Conservation (phyloP, 1,140 invertebrate genomes). For the Neodiprion virginianus region DNA sequence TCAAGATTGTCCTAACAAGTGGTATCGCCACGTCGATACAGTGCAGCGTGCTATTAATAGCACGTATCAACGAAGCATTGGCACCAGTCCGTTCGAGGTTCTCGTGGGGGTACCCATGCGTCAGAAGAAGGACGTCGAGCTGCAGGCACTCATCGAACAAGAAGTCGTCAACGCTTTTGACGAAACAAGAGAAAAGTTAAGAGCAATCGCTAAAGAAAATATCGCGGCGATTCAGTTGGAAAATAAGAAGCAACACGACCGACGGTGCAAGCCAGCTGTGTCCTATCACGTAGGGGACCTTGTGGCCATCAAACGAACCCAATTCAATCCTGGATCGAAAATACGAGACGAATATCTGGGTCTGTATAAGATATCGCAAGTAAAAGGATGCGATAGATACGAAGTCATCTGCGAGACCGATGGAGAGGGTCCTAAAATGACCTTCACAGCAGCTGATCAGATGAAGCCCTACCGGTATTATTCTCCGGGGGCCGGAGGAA, state of each 20-base stretch:
- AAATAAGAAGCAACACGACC: too few species aligned
- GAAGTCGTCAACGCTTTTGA: too few species aligned
- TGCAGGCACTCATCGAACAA: too few species aligned
- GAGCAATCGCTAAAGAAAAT: too few species aligned
- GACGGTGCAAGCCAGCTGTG: too few species aligned
- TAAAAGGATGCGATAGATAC: conserved; percentile 34
- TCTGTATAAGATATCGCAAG: conserved; percentile 41
- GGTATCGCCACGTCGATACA: conserved; percentile 41
- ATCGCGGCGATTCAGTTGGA: too few species aligned
- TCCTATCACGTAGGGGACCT: conserved; percentile 33
- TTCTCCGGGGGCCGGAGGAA: background rate
- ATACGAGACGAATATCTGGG: conserved; percentile 45
- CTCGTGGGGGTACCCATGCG: too few species aligned
- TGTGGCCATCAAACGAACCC: conserved; percentile 49
- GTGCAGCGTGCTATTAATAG: conserved; percentile 44
- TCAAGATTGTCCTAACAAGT: conserved; percentile 34
- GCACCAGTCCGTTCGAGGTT: conserved; percentile 20
- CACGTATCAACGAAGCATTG: conserved; percentile 29
- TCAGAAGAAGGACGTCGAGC: too few species aligned
- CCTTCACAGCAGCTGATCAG: conserved; percentile 33
- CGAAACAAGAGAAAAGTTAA: too few species aligned
- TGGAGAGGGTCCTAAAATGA: conserved; percentile 33
- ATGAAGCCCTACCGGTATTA: conserved; percentile 36
- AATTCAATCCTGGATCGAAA: conserved; percentile 42
- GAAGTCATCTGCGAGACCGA: conserved; percentile 31